A percentile compares a stretch with the other conserved stretches of the same genome.
Conservation (phyloP, 2,888 invertebrate species). For the Leptura quadrifasciata region DNA sequence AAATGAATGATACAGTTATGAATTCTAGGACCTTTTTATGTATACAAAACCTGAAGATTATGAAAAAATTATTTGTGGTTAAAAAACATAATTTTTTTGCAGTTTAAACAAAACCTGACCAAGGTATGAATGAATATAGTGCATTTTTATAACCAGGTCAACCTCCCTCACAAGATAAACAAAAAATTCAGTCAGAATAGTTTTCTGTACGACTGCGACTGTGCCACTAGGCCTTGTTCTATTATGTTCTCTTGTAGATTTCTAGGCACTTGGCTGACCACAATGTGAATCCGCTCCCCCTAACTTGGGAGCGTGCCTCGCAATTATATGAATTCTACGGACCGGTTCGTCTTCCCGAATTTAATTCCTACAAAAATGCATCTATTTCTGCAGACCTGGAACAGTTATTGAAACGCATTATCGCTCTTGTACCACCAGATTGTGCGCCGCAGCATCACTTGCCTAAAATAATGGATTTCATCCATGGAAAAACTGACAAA, state of each 20-base stretch:
- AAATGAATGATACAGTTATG: no score
- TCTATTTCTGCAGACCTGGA: constrained; percentile 91
- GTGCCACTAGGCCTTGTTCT: background rate
- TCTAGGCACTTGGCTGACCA: constrained; percentile 84
- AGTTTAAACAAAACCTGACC: no score
- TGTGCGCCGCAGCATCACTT: constrained; percentile 80
- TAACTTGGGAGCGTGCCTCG: constrained; percentile 85
- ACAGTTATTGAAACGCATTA: constrained; percentile 82
- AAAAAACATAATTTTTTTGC: no score
- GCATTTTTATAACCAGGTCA: no score
- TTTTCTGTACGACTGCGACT: no score
- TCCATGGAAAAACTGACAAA: constrained; percentile 58
- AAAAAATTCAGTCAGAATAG: no score
- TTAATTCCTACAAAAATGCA: constrained; percentile 84
- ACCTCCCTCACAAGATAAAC: no score
- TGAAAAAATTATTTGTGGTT: no score
- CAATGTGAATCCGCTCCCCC: constrained; percentile 80
- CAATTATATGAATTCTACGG: constrained; percentile 88
- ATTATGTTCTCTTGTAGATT: constrained; percentile 66
- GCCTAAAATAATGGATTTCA: constrained; percentile 69
- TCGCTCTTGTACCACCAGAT: constrained; percentile 81
- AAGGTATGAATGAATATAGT: no score
- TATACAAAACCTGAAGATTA: no score
- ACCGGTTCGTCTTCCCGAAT: constrained; percentile 86
- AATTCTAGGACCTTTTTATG: no score